These are phyloP conservation scores for Eledone cirrhosa DNA, from an alignment of 2,888 invertebrate genomes.

Conservation along the genomic window DNA sequence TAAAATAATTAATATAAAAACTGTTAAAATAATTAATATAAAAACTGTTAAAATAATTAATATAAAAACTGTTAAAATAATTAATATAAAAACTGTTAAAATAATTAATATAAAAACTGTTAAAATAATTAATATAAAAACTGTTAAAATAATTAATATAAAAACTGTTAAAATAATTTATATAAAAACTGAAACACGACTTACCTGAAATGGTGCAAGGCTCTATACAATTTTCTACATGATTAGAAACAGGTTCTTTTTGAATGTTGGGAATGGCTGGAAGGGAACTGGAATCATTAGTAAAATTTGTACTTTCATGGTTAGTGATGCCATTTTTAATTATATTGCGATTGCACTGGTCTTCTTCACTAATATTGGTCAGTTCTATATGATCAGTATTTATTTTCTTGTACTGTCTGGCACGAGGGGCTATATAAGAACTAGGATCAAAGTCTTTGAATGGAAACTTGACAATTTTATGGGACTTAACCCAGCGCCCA, in stretches of 20 bases:
- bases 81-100: too few species aligned
- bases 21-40: too few species aligned
- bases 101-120: too few species aligned
- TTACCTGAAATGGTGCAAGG: slow-evolving; percentile 4
- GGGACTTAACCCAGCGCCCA: slow-evolving; percentile 92
- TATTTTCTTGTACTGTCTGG: not conserved
- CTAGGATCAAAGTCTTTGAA: slow-evolving; percentile 87
- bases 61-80: too few species aligned
- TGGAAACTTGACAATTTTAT: slow-evolving; percentile 90
- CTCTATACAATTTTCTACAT: not conserved
- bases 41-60: too few species aligned
- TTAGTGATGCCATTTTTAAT: not conserved
- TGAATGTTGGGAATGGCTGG: not conserved
- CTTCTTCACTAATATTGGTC: slow-evolving; percentile 11
- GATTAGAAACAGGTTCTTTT: not conserved
- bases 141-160: too few species aligned
- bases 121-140: too few species aligned
- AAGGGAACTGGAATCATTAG: not conserved
- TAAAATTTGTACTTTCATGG: not conserved
- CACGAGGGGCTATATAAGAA: slow-evolving; percentile 76
- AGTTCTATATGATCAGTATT: not conserved
- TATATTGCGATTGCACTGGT: not conserved
- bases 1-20: too few species aligned
- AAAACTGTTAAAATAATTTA: slow-evolving; percentile 17
- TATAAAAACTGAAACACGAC: not conserved